Percentiles rank a stretch among this genome's conserved stretches.
These are phyloP conservation scores for Andricus quercusramuli DNA, from an alignment of 2,888 invertebrate species.

Conservation along the genomic window DNA sequence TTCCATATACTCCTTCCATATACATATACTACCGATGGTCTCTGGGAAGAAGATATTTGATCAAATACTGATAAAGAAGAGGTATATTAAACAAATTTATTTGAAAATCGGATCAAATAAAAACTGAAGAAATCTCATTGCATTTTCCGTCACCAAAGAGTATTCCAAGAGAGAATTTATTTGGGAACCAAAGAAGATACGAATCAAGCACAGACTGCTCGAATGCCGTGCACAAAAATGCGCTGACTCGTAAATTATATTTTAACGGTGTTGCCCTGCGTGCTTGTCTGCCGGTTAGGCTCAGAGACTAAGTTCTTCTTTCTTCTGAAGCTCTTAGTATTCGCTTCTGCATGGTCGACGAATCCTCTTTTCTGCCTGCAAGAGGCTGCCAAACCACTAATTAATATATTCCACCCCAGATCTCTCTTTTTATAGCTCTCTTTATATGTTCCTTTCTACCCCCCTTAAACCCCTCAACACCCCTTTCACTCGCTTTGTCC, in stretches of 20 bases:
- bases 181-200: slow-evolving; percentile 2
- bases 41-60: too few species aligned
- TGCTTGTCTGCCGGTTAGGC: slow-evolving; percentile 19
- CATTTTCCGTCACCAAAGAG: background rate
- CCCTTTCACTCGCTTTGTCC: background rate
- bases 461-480: background rate
- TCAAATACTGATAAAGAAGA: too few species aligned
- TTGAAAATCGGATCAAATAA: background rate
- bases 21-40: too few species aligned
- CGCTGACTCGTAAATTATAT: slow-evolving; percentile 40
- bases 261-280: slow-evolving; percentile 37
- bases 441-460: background rate
- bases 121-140: background rate
- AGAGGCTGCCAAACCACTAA: slow-evolving; percentile 38
- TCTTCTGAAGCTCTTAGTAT: slow-evolving; percentile 25
- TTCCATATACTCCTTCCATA: background rate
- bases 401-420: slow-evolving; percentile 37
- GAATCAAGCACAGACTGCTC: slow-evolving; percentile 13
- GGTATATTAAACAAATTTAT: background rate
- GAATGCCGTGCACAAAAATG: slow-evolving; percentile 17
- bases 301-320: slow-evolving; percentile 12
- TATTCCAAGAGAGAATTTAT: slow-evolving; percentile 9
- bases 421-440: slow-evolving; percentile 24
- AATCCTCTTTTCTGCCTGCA: slow-evolving; percentile 32
- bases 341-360: slow-evolving; percentile 31